Percentiles rank a stretch among this genome's conserved stretches.
Conservation (phyloP, 2,113 vertebrate genomes). For the Ceyx margarethae region DNA sequence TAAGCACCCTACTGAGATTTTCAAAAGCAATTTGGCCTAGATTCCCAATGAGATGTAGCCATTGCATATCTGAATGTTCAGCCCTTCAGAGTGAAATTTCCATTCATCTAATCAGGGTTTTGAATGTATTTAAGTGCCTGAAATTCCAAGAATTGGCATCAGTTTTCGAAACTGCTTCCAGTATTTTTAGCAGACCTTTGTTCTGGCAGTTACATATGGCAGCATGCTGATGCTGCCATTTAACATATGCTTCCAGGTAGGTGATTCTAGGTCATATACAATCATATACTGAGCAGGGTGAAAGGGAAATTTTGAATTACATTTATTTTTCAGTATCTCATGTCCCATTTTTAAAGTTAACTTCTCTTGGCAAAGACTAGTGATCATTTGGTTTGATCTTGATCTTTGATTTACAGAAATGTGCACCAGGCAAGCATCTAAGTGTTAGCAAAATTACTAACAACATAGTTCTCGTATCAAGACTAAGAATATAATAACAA, state of each 20-base stretch:
- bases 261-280: not conserved
- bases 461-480: not conserved
- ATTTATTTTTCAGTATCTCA: not conserved
- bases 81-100: conserved; percentile 39
- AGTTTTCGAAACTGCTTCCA: conserved; percentile 49
- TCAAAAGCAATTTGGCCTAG: conserved; percentile 65
- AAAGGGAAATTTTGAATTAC: not conserved
- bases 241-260: not conserved
- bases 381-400: not conserved
- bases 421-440: not conserved
- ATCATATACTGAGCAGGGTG: not conserved
- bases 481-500: not conserved
- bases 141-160: conserved; percentile 57
- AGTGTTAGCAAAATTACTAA: not conserved
- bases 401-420: not conserved
- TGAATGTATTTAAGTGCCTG: conserved; percentile 38
- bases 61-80: conserved; percentile 46
- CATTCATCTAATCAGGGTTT: conserved; percentile 54
- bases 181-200: conserved; percentile 60
- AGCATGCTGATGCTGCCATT: not conserved
- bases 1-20: conserved; percentile 48
- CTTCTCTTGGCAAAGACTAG: not conserved
- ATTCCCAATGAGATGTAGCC: conserved; percentile 25
- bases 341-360: not conserved
- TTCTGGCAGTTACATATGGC: conserved; percentile 8